Evolutionary conservation across 2,797 vertebrate genomes (phyloP), one percentile per base, ranked within the genome.

Genomic region (Hyperoplus immaculatus): DNA sequence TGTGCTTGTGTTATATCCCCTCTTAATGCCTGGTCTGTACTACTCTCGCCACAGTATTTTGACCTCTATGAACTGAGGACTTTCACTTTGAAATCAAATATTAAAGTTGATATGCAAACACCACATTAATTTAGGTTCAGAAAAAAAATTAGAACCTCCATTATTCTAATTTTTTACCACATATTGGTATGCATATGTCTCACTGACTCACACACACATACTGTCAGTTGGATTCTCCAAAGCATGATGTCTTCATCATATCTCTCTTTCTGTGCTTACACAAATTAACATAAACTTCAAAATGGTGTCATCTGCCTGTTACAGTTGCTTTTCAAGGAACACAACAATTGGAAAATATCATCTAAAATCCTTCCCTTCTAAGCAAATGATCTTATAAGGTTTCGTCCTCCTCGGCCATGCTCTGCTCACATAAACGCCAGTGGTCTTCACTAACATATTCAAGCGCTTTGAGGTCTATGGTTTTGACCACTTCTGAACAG

Each of bases 401-500:
- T 62, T 39, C 59, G 50, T 79, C 56, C 4, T 38, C 38, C 54
- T 80, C 66, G 13, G 49, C 14, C 36, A 11, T 16, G 39, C 42
- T 65, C 50, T 54, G 42, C 41, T 7, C 50, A 61, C 39, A 74
- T 6, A 82, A 79, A 64, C 64, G 54, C 51, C 74, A 43, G 71
- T 78, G 68, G 83, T 72, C 63, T 72, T 79, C 67, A 70, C 69
- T 69, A 50, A 66, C 61, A 62, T 70, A 61, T 78, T 72, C 51
- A 80, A 69, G 47, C 75, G 67, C 49, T 62, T 66, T 64, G 13
- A 80, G 60, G 69, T 73, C 47, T 80, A 38, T 67, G 62, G 53
- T 81, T 79, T 72, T 83, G 83, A 78, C 75, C 78, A 66, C 64
- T 74, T 58, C 54, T 66, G 62, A 58, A 68, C 74, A 68, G 50